These are phyloP conservation scores for Malacoctenus gilli DNA, from an alignment of 2,797 vertebrate genomes.

Conservation along the genomic window DNA sequence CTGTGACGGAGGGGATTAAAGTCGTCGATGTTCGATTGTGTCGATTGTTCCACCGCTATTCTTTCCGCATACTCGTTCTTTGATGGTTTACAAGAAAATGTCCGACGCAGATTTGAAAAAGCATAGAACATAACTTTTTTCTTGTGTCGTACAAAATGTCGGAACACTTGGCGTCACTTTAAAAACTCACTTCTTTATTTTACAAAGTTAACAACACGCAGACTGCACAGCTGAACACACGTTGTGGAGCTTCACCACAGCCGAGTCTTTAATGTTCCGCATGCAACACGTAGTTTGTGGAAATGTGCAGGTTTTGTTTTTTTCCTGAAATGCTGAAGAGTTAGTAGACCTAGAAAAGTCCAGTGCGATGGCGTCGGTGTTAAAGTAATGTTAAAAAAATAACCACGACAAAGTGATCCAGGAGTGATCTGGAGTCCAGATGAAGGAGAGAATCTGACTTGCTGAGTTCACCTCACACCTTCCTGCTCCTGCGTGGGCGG, in stretches of 20 bases:
- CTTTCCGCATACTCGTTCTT: too few relatives aligned
- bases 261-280: neutral
- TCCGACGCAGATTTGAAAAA: too few relatives aligned
- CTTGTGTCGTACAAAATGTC: too few relatives aligned
- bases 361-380: slow-evolving; percentile 11
- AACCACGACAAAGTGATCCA: too few relatives aligned
- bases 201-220: slow-evolving; percentile 56
- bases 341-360: slow-evolving; percentile 5
- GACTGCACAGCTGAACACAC: slow-evolving; percentile 49
- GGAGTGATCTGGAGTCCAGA: too few relatives aligned
- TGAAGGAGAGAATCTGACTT: neutral
- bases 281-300: slow-evolving; percentile 28
- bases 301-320: neutral
- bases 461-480: slow-evolving; percentile 2
- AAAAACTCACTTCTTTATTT: slow-evolving; percentile 63
- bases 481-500: slow-evolving; percentile 8
- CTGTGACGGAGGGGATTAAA: too few relatives aligned
- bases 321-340: slow-evolving; percentile 14
- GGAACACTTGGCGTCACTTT: slow-evolving; percentile 9
- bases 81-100: too few relatives aligned
- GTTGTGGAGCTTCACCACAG: slow-evolving; percentile 40
- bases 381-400: too few relatives aligned
- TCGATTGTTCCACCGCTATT: too few relatives aligned
- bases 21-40: too few relatives aligned
- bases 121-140: too few relatives aligned